phyloP scores from a whole-genome alignment of 35 echinoderm and acorn worm genomes.

The Holothuria glaberrima region DNA sequence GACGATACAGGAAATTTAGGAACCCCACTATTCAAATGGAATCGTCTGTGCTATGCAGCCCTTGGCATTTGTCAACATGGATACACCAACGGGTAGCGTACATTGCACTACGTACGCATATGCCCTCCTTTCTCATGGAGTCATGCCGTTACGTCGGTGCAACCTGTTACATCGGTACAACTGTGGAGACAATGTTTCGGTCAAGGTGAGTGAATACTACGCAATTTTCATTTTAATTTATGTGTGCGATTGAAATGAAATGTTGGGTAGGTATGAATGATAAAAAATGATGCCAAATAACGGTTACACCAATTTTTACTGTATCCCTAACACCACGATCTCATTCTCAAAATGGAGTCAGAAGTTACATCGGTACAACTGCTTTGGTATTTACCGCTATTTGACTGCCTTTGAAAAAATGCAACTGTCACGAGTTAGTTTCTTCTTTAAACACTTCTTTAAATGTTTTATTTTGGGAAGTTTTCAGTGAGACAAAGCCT shows the following conservation, averaged over 20 bases:
- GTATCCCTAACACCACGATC: not conserved
- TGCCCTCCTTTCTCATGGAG: not conserved
- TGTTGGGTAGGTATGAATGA: not conserved
- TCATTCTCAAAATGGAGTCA: not conserved
- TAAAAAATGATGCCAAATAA: not conserved
- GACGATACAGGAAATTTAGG: not conserved
- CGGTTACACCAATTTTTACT: no score
- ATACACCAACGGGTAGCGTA: no score
- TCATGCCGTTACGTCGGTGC: slow-evolving; percentile 8
- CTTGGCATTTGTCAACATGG: no score
- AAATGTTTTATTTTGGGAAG: not conserved
- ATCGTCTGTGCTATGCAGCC: not conserved
- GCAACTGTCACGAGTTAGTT: no score
- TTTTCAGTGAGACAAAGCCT: not conserved
- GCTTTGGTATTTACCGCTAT: not conserved
- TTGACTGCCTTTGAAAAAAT: no score
- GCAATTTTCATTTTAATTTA: not conserved
- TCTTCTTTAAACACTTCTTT: no score
- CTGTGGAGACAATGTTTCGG: not conserved
- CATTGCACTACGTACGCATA: not conserved
- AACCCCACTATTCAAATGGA: not conserved
- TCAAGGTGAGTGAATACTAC: not conserved
- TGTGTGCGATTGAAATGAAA: not conserved
- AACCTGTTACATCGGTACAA: not conserved
- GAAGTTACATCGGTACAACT: slow-evolving; percentile 12